Conservation (phyloP, 2,113 vertebrate species). For the Chaetorhynchus papuensis region DNA sequence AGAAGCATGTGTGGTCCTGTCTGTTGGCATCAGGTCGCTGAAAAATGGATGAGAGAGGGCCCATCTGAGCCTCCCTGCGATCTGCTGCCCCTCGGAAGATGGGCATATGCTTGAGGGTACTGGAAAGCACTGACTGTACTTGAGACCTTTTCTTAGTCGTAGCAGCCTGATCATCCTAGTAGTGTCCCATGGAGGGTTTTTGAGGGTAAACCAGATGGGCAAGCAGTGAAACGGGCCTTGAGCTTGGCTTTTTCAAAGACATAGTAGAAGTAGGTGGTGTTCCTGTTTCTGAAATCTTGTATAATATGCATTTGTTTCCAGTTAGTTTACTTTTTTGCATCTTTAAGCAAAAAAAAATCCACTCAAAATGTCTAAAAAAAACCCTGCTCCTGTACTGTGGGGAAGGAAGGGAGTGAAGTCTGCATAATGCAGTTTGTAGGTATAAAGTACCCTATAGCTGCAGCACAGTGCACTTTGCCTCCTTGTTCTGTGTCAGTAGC, state of each 20-base stretch:
- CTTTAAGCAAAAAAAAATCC: neutral
- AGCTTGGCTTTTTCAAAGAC: neutral
- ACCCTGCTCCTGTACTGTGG: neutral
- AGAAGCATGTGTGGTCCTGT: neutral
- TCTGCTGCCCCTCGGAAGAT: neutral
- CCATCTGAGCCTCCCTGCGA: neutral
- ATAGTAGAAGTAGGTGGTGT: neutral
- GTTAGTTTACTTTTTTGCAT: neutral
- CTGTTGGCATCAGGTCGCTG: neutral
- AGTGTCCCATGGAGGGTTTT: neutral
- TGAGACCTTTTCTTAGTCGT: neutral
- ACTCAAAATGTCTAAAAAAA: neutral
- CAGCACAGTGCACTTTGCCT: neutral
- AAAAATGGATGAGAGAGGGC: neutral
- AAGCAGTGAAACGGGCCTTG: neutral
- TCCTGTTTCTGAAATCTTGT: neutral
- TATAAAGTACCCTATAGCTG: neutral
- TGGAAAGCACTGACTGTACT: neutral
- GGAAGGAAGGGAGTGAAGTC: neutral
- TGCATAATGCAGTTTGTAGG: neutral
- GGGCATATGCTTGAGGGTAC: neutral
- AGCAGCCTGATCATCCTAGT: neutral
- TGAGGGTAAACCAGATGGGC: neutral
- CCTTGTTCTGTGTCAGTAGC: neutral
- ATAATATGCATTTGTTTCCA: neutral